A percentile compares a stretch with the other conserved stretches of the same genome.
Evolutionary conservation across 2,888 invertebrate species (phyloP).

Genomic region (Ptychoptera albimana): DNA sequence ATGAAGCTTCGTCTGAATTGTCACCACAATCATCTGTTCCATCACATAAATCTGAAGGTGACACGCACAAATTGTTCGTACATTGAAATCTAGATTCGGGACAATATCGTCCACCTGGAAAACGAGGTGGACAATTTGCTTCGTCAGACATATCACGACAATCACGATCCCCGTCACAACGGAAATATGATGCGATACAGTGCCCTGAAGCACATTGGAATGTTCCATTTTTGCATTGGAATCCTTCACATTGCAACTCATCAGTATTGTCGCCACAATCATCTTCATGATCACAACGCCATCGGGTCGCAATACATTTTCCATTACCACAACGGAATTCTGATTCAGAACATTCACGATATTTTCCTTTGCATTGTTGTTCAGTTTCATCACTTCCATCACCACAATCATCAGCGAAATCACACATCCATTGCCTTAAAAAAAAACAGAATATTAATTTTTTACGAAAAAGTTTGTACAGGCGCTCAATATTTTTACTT

Average conservation of each 20-base stretch:
- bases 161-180: constrained; percentile 80
- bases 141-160: constrained; percentile 84
- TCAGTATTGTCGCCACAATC: constrained; percentile 94
- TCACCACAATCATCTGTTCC: constrained; percentile 90
- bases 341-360: constrained; percentile 84
- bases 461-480: background rate
- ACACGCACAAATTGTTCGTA: constrained; percentile 80
- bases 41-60: constrained; percentile 79
- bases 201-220: constrained; percentile 89
- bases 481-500: constrained; percentile 26
- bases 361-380: constrained; percentile 61
- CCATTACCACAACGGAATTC: constrained; percentile 80
- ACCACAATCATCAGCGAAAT: constrained; percentile 93
- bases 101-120: constrained; percentile 76
- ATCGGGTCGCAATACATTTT: constrained; percentile 80
- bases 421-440: constrained; percentile 72
- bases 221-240: constrained; percentile 74
- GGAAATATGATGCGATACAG: constrained; percentile 76
- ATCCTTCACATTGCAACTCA: constrained; percentile 66
- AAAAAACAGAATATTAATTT: constrained; percentile 11
- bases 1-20: constrained; percentile 68
- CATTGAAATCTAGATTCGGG: constrained; percentile 85
- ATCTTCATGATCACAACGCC: constrained; percentile 92
- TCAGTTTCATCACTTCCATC: constrained; percentile 85
- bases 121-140: constrained; percentile 74